Conservation (phyloP, 2,888 invertebrate genomes). For the Synergus japonicus region DNA sequence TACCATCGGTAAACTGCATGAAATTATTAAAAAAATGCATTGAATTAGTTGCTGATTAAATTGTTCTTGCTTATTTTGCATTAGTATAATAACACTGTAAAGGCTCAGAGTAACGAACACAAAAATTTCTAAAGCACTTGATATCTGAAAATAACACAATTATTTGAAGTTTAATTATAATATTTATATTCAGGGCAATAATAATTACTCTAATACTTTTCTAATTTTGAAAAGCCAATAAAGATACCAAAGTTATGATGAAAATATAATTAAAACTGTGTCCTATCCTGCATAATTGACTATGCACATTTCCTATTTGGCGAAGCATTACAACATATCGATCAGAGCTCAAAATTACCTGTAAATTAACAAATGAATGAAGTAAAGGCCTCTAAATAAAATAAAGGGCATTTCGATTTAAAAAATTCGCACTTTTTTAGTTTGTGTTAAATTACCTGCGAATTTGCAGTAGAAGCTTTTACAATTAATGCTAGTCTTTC, state of each 20-base stretch:
- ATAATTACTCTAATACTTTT: neutral
- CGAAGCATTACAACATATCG: neutral
- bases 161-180: neutral
- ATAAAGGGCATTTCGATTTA: neutral
- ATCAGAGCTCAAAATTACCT: neutral
- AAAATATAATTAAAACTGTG: conserved; percentile 34
- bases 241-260: conserved; percentile 29
- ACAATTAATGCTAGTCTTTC: neutral
- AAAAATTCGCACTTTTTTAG: no score
- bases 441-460: neutral
- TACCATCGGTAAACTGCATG: conserved; percentile 14
- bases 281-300: conserved; percentile 36
- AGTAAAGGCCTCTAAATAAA: neutral
- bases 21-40: neutral
- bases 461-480: neutral
- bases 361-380: neutral
- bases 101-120: conserved; percentile 34
- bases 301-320: conserved; percentile 41
- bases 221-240: neutral
- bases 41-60: neutral
- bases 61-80: neutral
- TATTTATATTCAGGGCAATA: neutral
- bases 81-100: conserved; percentile 41
- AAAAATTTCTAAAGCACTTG: conserved; percentile 38
- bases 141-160: conserved; percentile 29